Conservation (phyloP, 2,113 vertebrate species). For the Halichoerus grypus region DNA sequence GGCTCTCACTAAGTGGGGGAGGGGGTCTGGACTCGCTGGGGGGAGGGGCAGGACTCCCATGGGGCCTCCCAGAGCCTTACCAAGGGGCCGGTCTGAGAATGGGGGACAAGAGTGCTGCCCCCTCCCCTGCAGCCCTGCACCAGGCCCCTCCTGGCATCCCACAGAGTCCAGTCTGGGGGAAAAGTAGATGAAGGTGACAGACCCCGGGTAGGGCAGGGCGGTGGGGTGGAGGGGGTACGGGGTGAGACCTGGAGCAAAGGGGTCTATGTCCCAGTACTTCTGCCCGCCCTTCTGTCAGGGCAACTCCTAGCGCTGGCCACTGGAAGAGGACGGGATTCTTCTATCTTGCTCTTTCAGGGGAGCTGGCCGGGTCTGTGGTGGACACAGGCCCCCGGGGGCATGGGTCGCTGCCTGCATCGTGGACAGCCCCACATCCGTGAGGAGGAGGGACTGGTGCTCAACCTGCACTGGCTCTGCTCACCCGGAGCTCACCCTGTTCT, state of each 20-base stretch:
- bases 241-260: too few species aligned
- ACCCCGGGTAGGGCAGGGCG: rapidly evolving
- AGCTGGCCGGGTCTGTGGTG: background rate
- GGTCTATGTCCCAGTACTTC: background rate
- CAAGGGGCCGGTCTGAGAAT: background rate
- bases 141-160: background rate
- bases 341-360: background rate
- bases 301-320: rapidly evolving
- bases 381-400: rapidly evolving
- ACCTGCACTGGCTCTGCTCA: rapidly evolving
- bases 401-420: rapidly evolving
- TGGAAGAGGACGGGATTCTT: rapidly evolving
- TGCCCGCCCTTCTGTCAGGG: background rate
- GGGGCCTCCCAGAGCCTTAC: background rate
- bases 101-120: background rate
- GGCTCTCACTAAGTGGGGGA: background rate
- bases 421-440: background rate
- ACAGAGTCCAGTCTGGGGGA: background rate
- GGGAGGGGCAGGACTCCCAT: background rate
- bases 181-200: background rate
- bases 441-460: rapidly evolving
- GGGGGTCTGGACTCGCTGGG: background rate
- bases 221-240: rapidly evolving
- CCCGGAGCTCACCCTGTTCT: background rate
- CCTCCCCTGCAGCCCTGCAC: background rate